Conservation (phyloP, 2,888 invertebrate species). For the Hyposoter dolosus region DNA sequence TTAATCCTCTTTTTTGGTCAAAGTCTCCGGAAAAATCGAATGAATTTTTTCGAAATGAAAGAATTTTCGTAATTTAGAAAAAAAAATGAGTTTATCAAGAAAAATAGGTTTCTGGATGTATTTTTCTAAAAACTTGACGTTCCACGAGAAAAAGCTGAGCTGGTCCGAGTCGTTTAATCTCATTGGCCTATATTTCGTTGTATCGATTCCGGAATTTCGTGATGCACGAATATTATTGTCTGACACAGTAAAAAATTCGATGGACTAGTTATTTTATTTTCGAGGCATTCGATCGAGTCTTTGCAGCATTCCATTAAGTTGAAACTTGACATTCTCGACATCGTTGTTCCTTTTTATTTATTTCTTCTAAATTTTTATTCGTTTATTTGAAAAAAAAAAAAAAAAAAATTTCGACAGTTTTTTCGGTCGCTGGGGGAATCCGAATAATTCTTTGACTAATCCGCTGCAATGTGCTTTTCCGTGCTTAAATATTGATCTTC, state of each 20-base stretch:
- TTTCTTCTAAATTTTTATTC: no score
- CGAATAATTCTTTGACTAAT: slow-evolving; percentile 21
- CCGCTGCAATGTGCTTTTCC: slow-evolving; percentile 14
- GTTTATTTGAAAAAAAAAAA: neutral
- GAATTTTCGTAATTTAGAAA: neutral
- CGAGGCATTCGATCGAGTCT: neutral
- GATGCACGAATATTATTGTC: slow-evolving; percentile 37
- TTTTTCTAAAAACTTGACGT: neutral
- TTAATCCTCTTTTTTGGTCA: neutral
- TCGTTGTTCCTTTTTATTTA: no score
- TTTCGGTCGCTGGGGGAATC: neutral
- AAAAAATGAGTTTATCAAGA: neutral
- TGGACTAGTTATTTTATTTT: slow-evolving; percentile 19
- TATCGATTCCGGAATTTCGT: slow-evolving; percentile 36
- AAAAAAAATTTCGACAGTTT: neutral
- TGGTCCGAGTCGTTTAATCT: neutral
- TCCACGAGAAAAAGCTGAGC: neutral
- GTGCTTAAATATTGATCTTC: slow-evolving; percentile 55
- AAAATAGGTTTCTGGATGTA: no score
- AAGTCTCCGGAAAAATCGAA: neutral
- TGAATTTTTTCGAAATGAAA: neutral
- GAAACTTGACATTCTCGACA: no score
- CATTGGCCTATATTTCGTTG: neutral
- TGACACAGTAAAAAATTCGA: neutral
- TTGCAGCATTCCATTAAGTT: neutral